Conservation (phyloP, 2,888 invertebrate genomes). For the Pheosia gnoma region DNA sequence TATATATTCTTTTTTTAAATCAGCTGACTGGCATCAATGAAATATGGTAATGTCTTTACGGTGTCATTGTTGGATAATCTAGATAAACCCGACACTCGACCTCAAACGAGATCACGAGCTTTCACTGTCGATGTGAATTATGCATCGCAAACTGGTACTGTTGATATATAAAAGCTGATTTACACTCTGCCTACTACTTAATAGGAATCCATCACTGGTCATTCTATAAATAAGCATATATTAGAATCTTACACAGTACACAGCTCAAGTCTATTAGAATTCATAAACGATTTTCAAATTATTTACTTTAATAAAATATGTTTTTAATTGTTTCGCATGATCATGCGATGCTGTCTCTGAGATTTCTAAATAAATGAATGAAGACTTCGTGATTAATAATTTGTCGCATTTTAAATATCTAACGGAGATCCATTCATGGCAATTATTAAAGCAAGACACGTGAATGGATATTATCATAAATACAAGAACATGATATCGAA, state of each 20-base stretch:
- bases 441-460: neutral
- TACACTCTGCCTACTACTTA: slow-evolving; percentile 16
- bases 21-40: neutral
- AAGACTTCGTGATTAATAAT: neutral
- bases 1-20: too few relatives aligned
- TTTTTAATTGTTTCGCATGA: too few relatives aligned
- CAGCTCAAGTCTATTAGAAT: too few relatives aligned
- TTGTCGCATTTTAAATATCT: neutral
- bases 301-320: neutral
- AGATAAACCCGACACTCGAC: slow-evolving; percentile 27
- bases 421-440: neutral
- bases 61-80: slow-evolving; percentile 33
- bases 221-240: slow-evolving; percentile 23
- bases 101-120: slow-evolving; percentile 51
- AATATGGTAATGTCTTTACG: slow-evolving; percentile 23
- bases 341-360: too few relatives aligned
- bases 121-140: slow-evolving; percentile 59
- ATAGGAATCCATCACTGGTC: slow-evolving; percentile 11
- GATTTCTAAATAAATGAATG: slow-evolving; percentile 6
- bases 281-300: neutral
- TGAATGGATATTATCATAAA: neutral
- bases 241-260: neutral
- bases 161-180: slow-evolving; percentile 24
- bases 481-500: neutral
- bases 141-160: slow-evolving; percentile 43